Evolutionary conservation across 2,888 invertebrate genomes (phyloP), one percentile per base, ranked within the genome.

Genomic region (Mythimna albipuncta): DNA sequence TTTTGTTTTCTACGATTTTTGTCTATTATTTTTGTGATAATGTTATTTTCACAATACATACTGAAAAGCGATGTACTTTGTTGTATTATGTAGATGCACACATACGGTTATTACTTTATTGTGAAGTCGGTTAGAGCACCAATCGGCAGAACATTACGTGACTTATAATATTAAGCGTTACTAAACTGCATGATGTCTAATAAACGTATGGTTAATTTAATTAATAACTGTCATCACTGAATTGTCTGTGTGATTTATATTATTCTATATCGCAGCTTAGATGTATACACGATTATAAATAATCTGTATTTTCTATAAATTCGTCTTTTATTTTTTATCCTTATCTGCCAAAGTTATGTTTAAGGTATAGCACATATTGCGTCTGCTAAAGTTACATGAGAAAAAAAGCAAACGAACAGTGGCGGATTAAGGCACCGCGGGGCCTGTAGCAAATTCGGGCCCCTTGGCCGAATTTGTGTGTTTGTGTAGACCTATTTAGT

Each of bases 231-330:
- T 80, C 77, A 73, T 72, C 72, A 83, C 72, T 81, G 83, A 82
- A 78, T 82, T 84, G 73, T 78, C 78, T 76, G 85, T 86, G 79
- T 87, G 76, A 83, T 87, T 84, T 82, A 81, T 87, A 86, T 85
- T 87, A 84, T 83, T 84, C 77, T 88, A 80, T 85, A 87, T 85
- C 85, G 85, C 89, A 85, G 89, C 91, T 89, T 91, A 86, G 87
- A 86, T 87, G 85, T 90, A 89, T 88, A 89, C 89, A 90, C 84
- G 83, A 87, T 85, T 87, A 90, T 87, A 88, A 89, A 86, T 86
- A 89, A 89, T 86, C 87, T 89, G 91, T 91, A 91, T 91, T 91
- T 91, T 90, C 79, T 75, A 88, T 77, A 74, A 66, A 78, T 70
- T 76, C 21, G 73, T 64, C 54, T 89, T 87, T 89, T 77, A 83